Conservation (phyloP, 2,797 vertebrate species). For the Parotocinclus haroldoi region DNA sequence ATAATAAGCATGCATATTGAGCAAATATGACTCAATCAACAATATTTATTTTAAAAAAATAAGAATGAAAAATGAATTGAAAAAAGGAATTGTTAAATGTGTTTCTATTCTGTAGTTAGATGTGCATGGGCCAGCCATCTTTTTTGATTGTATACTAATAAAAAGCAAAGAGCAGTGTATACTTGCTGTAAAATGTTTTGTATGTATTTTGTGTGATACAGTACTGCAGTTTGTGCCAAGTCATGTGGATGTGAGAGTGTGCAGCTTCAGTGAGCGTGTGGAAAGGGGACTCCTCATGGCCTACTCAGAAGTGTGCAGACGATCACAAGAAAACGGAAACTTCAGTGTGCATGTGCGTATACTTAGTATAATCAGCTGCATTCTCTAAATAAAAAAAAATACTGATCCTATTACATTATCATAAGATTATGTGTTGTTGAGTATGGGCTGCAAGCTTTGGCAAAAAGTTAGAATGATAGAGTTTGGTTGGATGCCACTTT, state of each 20-base stretch:
- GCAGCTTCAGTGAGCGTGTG: conserved; percentile 86
- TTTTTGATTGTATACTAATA: not conserved
- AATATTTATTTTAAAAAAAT: too few species aligned
- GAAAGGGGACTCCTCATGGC: conserved; percentile 84
- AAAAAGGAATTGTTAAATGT: too few species aligned
- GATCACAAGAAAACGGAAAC: conserved; percentile 73
- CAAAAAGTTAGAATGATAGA: too few species aligned
- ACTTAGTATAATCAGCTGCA: not conserved
- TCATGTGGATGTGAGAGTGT: conserved; percentile 81
- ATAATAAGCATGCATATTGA: too few species aligned
- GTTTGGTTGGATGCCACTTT: too few species aligned
- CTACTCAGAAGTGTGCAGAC: conserved; percentile 75
- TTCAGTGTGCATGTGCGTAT: conserved; percentile 80
- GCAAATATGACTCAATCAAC: too few species aligned
- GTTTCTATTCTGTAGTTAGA: too few species aligned
- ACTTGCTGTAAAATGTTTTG: not conserved
- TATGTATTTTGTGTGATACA: conserved; percentile 46
- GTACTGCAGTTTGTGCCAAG: conserved; percentile 94
- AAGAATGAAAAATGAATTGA: too few species aligned
- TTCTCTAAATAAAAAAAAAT: not conserved
- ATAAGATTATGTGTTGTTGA: too few species aligned
- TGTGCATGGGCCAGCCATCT: too few species aligned
- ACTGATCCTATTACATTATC: not conserved
- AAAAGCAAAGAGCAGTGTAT: not conserved
- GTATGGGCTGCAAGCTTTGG: too few species aligned